Evolutionary conservation across 2,888 invertebrate genomes (phyloP), one percentile per base, ranked within the genome.

Genomic region (Crioceris asparagi): DNA sequence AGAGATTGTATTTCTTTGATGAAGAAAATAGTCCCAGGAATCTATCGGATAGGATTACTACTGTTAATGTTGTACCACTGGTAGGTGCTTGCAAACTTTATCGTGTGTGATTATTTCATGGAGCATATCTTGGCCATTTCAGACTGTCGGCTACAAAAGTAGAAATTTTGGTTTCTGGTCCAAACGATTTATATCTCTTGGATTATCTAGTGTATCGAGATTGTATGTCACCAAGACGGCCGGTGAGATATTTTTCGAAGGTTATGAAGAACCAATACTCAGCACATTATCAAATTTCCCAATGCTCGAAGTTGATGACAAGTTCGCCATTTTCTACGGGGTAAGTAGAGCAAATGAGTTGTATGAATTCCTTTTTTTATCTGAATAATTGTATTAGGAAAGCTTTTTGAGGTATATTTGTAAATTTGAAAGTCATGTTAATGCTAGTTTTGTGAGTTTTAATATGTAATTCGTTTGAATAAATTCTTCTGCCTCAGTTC

Each of bases 261-360:
- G 91, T 0, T 91, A 86, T 56, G 69, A 73, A 2, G 88, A 90
- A 55, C 65, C 73, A 0, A 64, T 88, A 38, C 70, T 91, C 41
- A 72, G 75, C 29, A 60, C 80, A 40, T 77, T 80, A 1, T 72
- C 71, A 45, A 67, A 67, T 46, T 53, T 79, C 32, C 75, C 77
- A 0, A 56, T 73, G 1, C 17, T 48, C 1, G 71, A 83, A 1
- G 76, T 75, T 0, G 76, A 77, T 40, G 87, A 88, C 54, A 74
- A 72, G 52, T 90, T 92, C 59, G 91, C 85, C 10, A 79, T 88
- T 75, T 90, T 92, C 64, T 88, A 86, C 52, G 69, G 67, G 52
- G 77, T 77, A 59, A 55, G 55, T 54, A 41, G 12, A 17, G n/a
- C n/a, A n/a, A n/a, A 29, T 19, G n/a, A n/a, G n/a, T 32, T 36